Base-by-base conservation (phyloP, 2,113 vertebrate genomes). In the Mus pahari region DNA sequence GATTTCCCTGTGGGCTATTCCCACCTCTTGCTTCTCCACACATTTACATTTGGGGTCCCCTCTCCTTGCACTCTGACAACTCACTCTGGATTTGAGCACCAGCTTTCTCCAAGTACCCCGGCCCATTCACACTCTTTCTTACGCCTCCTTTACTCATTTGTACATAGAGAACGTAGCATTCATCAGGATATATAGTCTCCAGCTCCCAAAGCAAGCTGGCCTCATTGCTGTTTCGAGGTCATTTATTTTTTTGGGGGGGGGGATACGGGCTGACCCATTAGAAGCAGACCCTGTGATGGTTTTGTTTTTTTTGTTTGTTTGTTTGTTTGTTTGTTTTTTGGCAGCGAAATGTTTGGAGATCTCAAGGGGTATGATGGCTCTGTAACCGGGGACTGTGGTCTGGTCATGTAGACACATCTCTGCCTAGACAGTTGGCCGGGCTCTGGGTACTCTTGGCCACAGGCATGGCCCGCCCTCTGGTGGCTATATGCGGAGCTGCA, bases 401-500 rank as follows among this genome's bases (percentile, higher is more conserved):
- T 19, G 31, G 17, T 9, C 64, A 8, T 45, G 81, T 7, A 28
- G 53, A 42, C 74, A 84, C 50, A 19, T 36, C 60, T 78, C 78
- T 13, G 78, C 73, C 71, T 20, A 75, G 70, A 60, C 58, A 13
- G 53, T 53, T 31, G 66, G 74, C 45, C 1, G 17, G 53, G 19
- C 71, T 75, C 50, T 19, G 82, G 90, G 31, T 42, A 6, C 64
- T 24, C 79, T 75, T 28, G 89, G 91, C 39, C 45, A 26, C 79
- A 81, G 94, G 33, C 75, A 79, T 87, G 94, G 75, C 78, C 42
- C 10, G 92, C 97, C 97, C 97, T 97, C 97, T 97, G 90, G 94
- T 95, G 97, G 94, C 70, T 14, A 0, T 55, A 17, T 12, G 16
- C n/a, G 60, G 84, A 70, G 14, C 78, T 95, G 93, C 97, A 96